Base-by-base conservation (phyloP, 2,888 invertebrate species). In the Heliothis peltigera region DNA sequence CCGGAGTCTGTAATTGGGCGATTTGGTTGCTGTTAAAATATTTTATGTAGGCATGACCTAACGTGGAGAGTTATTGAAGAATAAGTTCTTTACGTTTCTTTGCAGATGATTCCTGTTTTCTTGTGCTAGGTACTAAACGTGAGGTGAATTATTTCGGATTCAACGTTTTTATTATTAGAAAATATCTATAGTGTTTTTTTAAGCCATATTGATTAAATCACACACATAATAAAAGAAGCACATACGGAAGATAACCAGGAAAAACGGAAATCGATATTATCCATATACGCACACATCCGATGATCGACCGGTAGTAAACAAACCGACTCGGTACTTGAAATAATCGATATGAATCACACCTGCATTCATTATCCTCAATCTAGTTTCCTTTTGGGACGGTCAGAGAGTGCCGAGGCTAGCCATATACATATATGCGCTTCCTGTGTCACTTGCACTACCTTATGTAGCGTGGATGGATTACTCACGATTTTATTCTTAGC, bases 301-400 rank as follows among this genome's bases (percentile, higher is more conserved):
- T 51, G 25, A 43, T 60, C 64, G n/a, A n/a, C n/a, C n/a, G 7
- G 49, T 39, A 21, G 72, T 74, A 69, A 69, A 73, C 73, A 72
- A 62, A 60, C 44, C 39, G 39, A 51, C 3, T 58, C 47, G 25
- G 57, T 60, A 60, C 44, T 53, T 47, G 43, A 47, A 67, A 69
- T 61, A 73, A 67, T 79, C 80, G 64, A 75, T 80, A 79, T 39
- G 39, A 39, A 39, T 39, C 55, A 62, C 58, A 64, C 62, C 62
- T 58, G 62, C 52, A 69, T 64, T 61, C 59, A 75, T 72, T 64
- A 75, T 73, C 77, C 64, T 77, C 72, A 72, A 58, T 77, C 79
- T 69, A 79, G 79, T 77, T 79, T 66, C 79, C 80, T 62, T 75
- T 52, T 52, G n/a, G 63, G 70, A 78, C 66, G 53, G 52, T 46